phyloP scores from a whole-genome alignment of 2,888 invertebrate genomes.

The Athalia circularis region DNA sequence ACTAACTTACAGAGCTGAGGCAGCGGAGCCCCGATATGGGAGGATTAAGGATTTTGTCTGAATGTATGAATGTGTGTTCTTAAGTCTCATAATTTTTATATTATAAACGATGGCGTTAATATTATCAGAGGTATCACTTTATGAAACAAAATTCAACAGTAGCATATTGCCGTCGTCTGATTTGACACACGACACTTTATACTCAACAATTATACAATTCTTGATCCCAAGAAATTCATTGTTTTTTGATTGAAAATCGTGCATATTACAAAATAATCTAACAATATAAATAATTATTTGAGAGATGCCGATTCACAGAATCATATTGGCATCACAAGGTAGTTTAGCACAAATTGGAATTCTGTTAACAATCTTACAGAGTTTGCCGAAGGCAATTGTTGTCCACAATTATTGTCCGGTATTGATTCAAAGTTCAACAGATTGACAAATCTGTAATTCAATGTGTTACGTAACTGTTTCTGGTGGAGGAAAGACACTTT shows the following conservation, averaged over 20 bases:
- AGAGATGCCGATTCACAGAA: too few relatives aligned
- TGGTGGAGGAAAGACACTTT: not conserved
- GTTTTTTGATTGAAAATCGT: too few relatives aligned
- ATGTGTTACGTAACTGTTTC: not conserved
- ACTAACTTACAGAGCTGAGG: too few relatives aligned
- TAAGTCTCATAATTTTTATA: not conserved
- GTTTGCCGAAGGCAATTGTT: not conserved
- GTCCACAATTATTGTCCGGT: not conserved
- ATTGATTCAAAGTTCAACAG: slow-evolving; percentile 1
- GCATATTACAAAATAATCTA: too few relatives aligned
- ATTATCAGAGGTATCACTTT: not conserved
- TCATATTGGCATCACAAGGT: too few relatives aligned
- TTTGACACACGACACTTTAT: slow-evolving; percentile 15
- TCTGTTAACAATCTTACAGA: not conserved
- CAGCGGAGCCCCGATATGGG: too few relatives aligned
- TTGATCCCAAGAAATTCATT: too few relatives aligned
- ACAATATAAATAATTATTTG: too few relatives aligned
- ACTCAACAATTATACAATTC: not conserved
- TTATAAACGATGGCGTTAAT: not conserved
- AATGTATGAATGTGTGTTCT: too few relatives aligned
- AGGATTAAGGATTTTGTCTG: too few relatives aligned
- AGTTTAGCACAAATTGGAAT: not conserved
- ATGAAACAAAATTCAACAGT: not conserved
- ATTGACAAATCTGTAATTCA: not conserved
- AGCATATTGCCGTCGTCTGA: not conserved